phyloP scores from a whole-genome alignment of 2,113 vertebrate genomes.

The Ceyx cyanopectus region DNA sequence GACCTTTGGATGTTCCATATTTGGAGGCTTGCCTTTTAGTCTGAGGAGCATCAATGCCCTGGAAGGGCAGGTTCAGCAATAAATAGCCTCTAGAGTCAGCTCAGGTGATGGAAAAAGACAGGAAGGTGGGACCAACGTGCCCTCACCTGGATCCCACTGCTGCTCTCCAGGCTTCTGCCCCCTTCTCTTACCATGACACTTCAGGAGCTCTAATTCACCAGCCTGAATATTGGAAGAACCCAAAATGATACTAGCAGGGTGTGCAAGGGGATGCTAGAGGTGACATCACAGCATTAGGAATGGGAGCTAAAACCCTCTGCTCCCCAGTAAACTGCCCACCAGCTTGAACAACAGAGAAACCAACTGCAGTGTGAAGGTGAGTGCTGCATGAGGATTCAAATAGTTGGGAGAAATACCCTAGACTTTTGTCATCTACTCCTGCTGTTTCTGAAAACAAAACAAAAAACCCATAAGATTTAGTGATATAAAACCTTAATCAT shows the following conservation, averaged over 20 bases:
- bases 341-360: neutral
- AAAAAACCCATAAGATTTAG: neutral
- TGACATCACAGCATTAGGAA: neutral
- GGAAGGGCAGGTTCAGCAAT: neutral
- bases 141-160: neutral
- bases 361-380: fast-evolving
- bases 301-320: neutral
- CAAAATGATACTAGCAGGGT: fast-evolving
- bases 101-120: conserved; percentile 4
- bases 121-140: neutral
- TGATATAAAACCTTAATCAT: neutral
- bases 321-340: neutral
- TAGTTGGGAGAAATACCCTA: neutral
- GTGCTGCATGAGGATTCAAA: neutral
- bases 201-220: neutral
- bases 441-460: neutral
- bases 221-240: neutral
- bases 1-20: conserved; percentile 39
- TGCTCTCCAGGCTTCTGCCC: neutral
- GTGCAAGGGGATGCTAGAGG: neutral
- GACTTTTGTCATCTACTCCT: neutral
- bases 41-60: neutral
- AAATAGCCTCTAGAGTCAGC: neutral
- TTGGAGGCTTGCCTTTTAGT: conserved; percentile 20
- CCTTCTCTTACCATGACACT: neutral